Conservation (phyloP, 2,113 vertebrate species). For the Cheirogaleus medius region DNA sequence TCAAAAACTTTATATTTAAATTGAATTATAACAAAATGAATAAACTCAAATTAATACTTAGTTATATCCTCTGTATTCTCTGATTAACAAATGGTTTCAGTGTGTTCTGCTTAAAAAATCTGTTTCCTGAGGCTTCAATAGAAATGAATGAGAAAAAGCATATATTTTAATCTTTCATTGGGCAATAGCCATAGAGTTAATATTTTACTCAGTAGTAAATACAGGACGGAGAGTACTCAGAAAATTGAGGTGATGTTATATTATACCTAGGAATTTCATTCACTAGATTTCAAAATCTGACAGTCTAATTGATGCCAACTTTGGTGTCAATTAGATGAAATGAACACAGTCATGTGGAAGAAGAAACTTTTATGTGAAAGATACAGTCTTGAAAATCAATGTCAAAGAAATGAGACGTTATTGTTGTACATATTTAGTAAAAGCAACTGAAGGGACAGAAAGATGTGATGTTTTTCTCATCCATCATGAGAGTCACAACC, state of each 20-base stretch:
- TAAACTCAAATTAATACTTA: conserved; percentile 58
- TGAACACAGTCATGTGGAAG: not conserved
- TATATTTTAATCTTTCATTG: not conserved
- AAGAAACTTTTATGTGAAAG: not conserved
- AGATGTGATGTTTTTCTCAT: not conserved
- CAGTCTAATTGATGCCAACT: not conserved
- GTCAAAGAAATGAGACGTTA: not conserved
- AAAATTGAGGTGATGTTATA: not conserved
- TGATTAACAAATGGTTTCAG: conserved; percentile 1
- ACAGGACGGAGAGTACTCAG: not conserved
- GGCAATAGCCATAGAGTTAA: not conserved
- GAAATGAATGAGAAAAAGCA: conserved; percentile 30
- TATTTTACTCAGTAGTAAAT: not conserved
- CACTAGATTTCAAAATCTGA: not conserved
- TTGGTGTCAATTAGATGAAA: not conserved
- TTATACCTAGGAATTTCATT: not conserved
- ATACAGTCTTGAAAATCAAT: not conserved
- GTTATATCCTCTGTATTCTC: conserved; percentile 28
- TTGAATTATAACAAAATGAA: conserved; percentile 67
- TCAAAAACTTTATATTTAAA: conserved; percentile 72
- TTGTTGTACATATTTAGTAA: not conserved
- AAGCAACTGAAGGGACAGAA: not conserved
- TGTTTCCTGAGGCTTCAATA: not conserved
- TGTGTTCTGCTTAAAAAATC: conserved; percentile 22
- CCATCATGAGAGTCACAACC: not conserved